phyloP scores from a whole-genome alignment of 2,888 invertebrate genomes.

The Aporophyla lueneburgensis region DNA sequence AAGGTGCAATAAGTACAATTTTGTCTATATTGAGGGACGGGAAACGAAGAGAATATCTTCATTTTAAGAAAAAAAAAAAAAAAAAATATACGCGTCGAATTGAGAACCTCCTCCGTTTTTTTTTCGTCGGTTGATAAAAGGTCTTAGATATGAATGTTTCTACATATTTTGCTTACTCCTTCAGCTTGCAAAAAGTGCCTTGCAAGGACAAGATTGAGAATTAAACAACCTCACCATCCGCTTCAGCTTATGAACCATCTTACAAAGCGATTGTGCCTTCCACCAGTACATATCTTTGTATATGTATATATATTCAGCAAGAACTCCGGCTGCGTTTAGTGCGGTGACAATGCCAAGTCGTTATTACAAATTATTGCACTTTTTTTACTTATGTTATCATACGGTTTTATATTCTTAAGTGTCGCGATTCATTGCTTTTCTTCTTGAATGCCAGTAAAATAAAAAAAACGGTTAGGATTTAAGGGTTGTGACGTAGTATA shows the following conservation, averaged over 20 bases:
- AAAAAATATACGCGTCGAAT: too few species aligned
- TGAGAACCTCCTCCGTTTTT: too few species aligned
- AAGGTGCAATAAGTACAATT: too few species aligned
- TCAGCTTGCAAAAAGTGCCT: neutral
- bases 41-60: neutral
- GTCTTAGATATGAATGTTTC: neutral
- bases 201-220: neutral
- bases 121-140: too few species aligned
- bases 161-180: neutral
- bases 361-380: conserved; percentile 75
- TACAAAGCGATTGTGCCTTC: conserved; percentile 28
- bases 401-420: conserved; percentile 45
- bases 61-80: too few species aligned
- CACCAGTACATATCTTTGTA: conserved; percentile 24
- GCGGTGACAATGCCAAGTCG: conserved; percentile 75
- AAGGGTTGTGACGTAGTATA: too few species aligned
- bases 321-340: conserved; percentile 70
- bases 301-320: conserved; percentile 45
- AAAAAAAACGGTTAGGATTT: neutral
- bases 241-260: conserved; percentile 7
- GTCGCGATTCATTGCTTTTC: conserved; percentile 22
- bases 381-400: conserved; percentile 61
- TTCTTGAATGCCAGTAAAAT: neutral
- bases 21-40: neutral
- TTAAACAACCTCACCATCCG: neutral